Conservation (phyloP, 2,797 vertebrate species). For the Poecilia picta region DNA sequence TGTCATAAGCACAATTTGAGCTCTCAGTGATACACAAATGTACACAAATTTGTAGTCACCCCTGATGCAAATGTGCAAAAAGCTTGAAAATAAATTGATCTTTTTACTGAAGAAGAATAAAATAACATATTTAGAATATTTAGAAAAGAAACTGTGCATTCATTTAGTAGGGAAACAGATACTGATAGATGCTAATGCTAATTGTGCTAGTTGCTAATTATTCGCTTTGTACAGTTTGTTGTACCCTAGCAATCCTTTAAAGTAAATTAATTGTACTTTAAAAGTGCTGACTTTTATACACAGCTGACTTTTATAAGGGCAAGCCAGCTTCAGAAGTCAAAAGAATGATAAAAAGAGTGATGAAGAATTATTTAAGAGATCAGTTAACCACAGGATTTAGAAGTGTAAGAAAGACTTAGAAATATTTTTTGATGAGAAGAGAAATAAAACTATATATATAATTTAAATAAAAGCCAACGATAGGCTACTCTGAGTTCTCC, state of each 20-base stretch:
- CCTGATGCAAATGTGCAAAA: neutral
- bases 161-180: neutral
- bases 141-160: neutral
- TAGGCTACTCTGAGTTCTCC: neutral
- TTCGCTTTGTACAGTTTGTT: neutral
- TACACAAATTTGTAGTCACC: neutral
- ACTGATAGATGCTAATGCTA: neutral
- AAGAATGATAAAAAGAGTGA: neutral
- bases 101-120: neutral
- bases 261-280: neutral
- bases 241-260: neutral
- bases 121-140: neutral
- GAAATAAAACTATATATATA: neutral
- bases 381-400: neutral
- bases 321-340: neutral
- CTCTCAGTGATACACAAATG: slow-evolving; percentile 67
- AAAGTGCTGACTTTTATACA: no score
- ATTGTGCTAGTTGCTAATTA: neutral
- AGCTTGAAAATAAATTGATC: neutral
- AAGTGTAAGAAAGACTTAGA: neutral
- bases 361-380: neutral
- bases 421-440: neutral
- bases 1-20: slow-evolving; percentile 60
- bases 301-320: neutral
- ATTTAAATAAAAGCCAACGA: neutral